Evolutionary conservation across 2,888 invertebrate genomes (phyloP), one percentile per base, ranked within the genome.

Genomic region (Thecophora atra): DNA sequence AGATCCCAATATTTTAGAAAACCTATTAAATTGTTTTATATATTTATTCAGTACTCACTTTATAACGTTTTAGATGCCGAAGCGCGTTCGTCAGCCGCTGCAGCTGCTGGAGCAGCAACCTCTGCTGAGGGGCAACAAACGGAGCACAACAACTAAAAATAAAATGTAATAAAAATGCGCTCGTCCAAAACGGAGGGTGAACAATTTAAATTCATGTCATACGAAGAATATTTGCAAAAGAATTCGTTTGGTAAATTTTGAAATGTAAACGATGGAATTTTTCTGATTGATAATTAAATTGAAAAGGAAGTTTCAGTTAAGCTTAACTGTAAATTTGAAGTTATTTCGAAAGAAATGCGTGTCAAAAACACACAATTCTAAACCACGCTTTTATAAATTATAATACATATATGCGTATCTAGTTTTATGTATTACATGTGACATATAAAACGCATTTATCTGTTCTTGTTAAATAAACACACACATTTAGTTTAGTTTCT

Each of bases 31-130:
- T 37, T 37, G 6, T 37, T 37, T 11, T 1, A 37, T 11, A 11
- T n/a, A 47, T 47, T 47, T 47, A 5, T 15, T 47, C 5, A 26
- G 1, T 28, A 24, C 54, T 17, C 15, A 30, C 11, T 67, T 37
- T 26, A 5, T 52, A 24, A 15, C 42, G 11, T 56, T 37, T 44
- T 74, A 83, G 83, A 83, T 78, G 83, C 83, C 65, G 84, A 83
- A 74, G 79, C 81, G 56, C 83, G 83, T 37, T 82, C 83, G 47
- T 72, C 80, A 75, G 78, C 79, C 70, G 81, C 83, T 3, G 19
- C 15, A 44, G 81, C 81, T 6, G 15, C 72, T 75, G 7, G 76
- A 77, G 44, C 75, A 73, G 30, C 42, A 15, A n/a, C n/a, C n/a
- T n/a, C n/a, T n/a, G 15, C 69, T 13, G 37, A 63, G 52, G 74